A percentile compares a stretch with the other conserved stretches of the same genome.
Evolutionary conservation across 1,140 invertebrate genomes (phyloP).

Genomic region (Solenopsis invicta): DNA sequence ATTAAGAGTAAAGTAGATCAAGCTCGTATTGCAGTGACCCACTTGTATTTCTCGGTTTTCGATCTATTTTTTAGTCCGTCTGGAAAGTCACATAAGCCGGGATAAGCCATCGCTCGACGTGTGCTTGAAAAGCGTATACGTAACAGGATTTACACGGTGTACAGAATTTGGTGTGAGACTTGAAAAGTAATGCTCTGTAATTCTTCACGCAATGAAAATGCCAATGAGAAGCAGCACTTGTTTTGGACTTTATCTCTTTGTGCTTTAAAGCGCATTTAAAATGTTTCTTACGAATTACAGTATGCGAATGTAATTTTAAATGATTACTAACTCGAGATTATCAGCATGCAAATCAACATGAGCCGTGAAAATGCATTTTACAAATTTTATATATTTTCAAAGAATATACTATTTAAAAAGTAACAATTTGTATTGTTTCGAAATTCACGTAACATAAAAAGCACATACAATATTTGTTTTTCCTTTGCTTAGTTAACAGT

Average conservation of each 20-base stretch:
- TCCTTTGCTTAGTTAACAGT: neutral
- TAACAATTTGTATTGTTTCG: neutral
- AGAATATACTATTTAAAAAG: neutral
- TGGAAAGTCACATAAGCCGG: slow-evolving; percentile 27
- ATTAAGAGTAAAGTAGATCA: slow-evolving; percentile 64
- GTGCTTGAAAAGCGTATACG: slow-evolving; percentile 50
- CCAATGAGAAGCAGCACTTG: neutral
- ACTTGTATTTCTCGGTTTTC: slow-evolving; percentile 38
- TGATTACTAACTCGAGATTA: neutral
- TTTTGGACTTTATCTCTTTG: neutral
- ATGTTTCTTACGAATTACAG: neutral
- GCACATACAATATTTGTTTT: neutral
- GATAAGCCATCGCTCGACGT: slow-evolving; percentile 50
- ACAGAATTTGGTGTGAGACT: slow-evolving; percentile 24
- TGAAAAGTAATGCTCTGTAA: slow-evolving; percentile 39
- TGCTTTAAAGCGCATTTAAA: neutral
- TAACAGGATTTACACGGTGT: slow-evolving; percentile 50
- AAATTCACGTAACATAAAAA: neutral
- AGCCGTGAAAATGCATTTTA: neutral
- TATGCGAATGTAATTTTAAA: neutral
- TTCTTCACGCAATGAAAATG: slow-evolving; percentile 9
- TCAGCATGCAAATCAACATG: neutral
- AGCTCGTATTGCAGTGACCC: slow-evolving; percentile 38
- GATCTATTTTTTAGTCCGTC: slow-evolving; percentile 31
- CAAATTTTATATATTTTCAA: neutral